These are phyloP conservation scores for Brotula barbata DNA, from an alignment of 2,797 vertebrate genomes.

Conservation along the genomic window DNA sequence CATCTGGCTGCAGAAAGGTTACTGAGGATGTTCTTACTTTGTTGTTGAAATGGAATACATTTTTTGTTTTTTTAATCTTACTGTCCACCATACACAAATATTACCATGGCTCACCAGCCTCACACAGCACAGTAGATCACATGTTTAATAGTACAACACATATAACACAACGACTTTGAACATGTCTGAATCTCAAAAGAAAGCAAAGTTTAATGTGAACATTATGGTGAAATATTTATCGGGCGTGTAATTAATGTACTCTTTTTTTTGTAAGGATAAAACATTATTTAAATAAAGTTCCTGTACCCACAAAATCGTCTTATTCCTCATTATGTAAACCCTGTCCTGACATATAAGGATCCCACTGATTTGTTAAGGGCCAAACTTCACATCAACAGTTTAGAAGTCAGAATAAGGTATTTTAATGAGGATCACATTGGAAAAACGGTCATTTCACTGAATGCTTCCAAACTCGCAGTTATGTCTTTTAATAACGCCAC, in stretches of 20 bases:
- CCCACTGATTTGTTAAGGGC: no score
- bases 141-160: conserved; percentile 30
- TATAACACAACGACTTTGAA: conserved; percentile 41
- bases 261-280: conserved; percentile 87
- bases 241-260: conserved; percentile 94
- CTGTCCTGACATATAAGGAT: no score
- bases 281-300: conserved; percentile 98
- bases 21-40: conserved; percentile 34
- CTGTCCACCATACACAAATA: not conserved
- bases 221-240: conserved; percentile 95
- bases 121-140: no score
- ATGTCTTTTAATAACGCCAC: no score
- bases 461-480: no score
- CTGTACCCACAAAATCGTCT: conserved; percentile 77
- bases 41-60: conserved; percentile 17
- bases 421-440: no score
- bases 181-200: conserved; percentile 47
- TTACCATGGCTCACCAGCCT: conserved; percentile 38
- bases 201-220: conserved; percentile 79
- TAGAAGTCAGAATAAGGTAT: no score
- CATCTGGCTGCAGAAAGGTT: conserved; percentile 14
- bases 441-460: no score
- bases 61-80: conserved; percentile 20
- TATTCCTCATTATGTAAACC: no score
- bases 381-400: no score